A percentile compares a stretch with the other conserved stretches of the same genome.
phyloP scores from a whole-genome alignment of 2,113 vertebrate species.

The Chloropsis cyanopogon region DNA sequence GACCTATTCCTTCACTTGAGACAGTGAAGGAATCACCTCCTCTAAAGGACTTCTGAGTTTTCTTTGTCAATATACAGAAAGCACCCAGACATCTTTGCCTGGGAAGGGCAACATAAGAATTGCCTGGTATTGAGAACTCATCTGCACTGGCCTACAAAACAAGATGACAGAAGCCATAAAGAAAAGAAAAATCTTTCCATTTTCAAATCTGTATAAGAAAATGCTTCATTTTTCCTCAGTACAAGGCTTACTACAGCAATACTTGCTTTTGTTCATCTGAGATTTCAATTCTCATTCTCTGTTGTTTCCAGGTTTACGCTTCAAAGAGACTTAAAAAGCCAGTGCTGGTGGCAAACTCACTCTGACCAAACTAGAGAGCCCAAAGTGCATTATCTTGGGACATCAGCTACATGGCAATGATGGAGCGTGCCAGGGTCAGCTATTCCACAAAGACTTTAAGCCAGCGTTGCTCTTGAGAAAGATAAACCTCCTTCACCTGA shows the following conservation, averaged over 20 bases:
- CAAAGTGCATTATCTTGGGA: not conserved
- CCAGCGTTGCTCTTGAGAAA: not conserved
- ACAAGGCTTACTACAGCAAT: not conserved
- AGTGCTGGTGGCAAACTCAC: not conserved
- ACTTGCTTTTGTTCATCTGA: not conserved
- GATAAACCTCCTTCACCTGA: not conserved
- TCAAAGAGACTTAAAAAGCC: not conserved
- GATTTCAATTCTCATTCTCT: not conserved
- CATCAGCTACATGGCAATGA: not conserved
- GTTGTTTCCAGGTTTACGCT: not conserved
- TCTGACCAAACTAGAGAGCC: not conserved
- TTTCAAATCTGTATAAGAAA: not conserved
- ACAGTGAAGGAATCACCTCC: not conserved
- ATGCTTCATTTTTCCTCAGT: not conserved
- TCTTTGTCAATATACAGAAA: not conserved
- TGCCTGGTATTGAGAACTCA: not conserved
- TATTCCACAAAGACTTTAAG: not conserved
- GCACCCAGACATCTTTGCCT: not conserved
- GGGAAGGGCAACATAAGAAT: not conserved
- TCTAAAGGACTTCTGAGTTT: not conserved
- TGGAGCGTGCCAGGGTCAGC: not conserved
- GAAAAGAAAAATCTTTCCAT: not conserved
- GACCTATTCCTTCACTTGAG: not conserved
- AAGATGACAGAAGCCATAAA: not conserved
- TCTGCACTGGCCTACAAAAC: not conserved